These are phyloP conservation scores for Molorchus minor DNA, from an alignment of 2,888 invertebrate genomes.

Conservation along the genomic window DNA sequence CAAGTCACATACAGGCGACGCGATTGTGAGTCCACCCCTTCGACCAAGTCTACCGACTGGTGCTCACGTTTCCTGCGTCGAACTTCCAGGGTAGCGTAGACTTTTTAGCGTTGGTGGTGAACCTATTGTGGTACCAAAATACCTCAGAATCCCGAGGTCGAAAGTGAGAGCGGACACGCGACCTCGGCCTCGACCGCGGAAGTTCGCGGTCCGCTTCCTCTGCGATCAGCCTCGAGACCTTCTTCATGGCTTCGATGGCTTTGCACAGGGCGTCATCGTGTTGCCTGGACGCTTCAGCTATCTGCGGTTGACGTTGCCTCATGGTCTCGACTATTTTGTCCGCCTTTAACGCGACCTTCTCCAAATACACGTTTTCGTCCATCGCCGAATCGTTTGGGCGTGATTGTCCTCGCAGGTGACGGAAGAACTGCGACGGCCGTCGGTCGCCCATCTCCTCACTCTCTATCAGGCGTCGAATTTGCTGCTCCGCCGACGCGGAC, in stretches of 20 bases:
- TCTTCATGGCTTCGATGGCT: background rate
- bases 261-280: background rate
- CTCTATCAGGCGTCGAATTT: background rate
- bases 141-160: too few species aligned
- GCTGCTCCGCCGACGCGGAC: background rate
- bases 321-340: conserved; percentile 4
- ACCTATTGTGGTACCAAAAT: background rate
- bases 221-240: background rate
- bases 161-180: too few species aligned
- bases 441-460: conserved; percentile 3
- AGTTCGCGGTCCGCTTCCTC: too few species aligned
- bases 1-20: background rate
- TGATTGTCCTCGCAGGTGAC: background rate
- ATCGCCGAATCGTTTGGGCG: conserved; percentile 6
- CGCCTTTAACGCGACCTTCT: conserved; percentile 4
- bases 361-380: background rate
- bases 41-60: background rate
- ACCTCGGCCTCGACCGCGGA: too few species aligned
- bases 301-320: background rate
- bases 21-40: background rate
- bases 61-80: background rate
- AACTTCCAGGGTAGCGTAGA: background rate
- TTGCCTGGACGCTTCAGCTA: background rate
- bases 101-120: background rate
- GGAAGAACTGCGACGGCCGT: conserved; percentile 12